Conservation (phyloP, 2,888 invertebrate species). For the Drosophila pseudotakahashii region DNA sequence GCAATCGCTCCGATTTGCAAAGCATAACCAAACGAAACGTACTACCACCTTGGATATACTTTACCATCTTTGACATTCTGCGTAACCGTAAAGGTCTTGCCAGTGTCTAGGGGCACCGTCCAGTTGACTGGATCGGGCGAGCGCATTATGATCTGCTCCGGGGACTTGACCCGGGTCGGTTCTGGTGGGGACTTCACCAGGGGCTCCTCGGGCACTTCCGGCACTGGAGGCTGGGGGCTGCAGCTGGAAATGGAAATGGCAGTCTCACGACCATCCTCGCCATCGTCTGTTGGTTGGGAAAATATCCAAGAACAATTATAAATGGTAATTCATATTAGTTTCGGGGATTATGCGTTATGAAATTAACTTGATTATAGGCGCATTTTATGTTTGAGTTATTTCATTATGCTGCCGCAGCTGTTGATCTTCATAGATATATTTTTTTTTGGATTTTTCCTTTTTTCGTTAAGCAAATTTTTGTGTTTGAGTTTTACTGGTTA, state of each 20-base stretch:
- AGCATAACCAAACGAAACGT: not conserved
- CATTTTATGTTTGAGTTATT: slow-evolving; percentile 49
- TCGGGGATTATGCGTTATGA: slow-evolving; percentile 12
- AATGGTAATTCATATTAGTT: slow-evolving; percentile 10
- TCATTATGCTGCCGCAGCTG: slow-evolving; percentile 55
- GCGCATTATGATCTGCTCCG: slow-evolving; percentile 95
- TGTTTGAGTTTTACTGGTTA: slow-evolving; percentile 71
- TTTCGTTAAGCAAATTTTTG: slow-evolving; percentile 66
- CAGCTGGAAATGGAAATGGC: slow-evolving; percentile 82
- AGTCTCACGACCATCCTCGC: slow-evolving; percentile 82
- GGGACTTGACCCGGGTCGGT: slow-evolving; percentile 96
- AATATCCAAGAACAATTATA: slow-evolving; percentile 28
- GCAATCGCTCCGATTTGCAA: not conserved
- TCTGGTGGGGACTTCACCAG: slow-evolving; percentile 97
- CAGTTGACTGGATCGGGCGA: slow-evolving; percentile 97
- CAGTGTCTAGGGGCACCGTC: slow-evolving; percentile 97
- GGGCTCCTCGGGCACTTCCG: slow-evolving; percentile 86
- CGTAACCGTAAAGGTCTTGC: slow-evolving; percentile 96
- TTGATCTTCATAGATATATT: slow-evolving; percentile 38
- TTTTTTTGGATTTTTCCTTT: slow-evolving; percentile 24
- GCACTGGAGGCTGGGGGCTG: slow-evolving; percentile 81
- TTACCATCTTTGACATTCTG: slow-evolving; percentile 93
- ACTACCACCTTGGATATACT: not conserved
- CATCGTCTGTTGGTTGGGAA: slow-evolving; percentile 78
- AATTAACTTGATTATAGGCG: slow-evolving; percentile 45